A percentile compares a stretch with the other conserved stretches of the same genome.
phyloP scores from a whole-genome alignment of 1,140 invertebrate genomes.

The Aphidius gifuensis region DNA sequence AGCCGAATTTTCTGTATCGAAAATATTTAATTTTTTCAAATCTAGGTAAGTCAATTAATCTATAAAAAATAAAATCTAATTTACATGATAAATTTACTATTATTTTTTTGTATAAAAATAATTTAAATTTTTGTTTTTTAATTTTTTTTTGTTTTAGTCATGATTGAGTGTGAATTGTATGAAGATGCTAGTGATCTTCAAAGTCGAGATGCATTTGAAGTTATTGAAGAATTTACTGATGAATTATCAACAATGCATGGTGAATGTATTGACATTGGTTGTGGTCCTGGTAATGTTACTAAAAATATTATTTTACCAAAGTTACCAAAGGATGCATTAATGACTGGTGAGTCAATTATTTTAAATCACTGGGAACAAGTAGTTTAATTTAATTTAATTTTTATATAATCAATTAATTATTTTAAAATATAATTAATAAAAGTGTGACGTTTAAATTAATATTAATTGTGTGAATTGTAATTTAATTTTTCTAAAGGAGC shows the following conservation, averaged over 20 bases:
- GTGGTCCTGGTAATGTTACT: slow-evolving; percentile 73
- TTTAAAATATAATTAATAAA: too few species aligned
- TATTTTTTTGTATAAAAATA: not conserved
- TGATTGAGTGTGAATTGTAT: slow-evolving; percentile 67
- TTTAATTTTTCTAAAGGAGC: slow-evolving; percentile 49
- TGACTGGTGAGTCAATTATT: slow-evolving; percentile 39
- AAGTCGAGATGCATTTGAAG: slow-evolving; percentile 63
- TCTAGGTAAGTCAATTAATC: too few species aligned
- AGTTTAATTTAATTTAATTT: not conserved
- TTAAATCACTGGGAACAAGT: not conserved
- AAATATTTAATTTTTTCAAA: too few species aligned
- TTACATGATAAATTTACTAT: too few species aligned
- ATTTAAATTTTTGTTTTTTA: slow-evolving; percentile 10
- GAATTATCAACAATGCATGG: slow-evolving; percentile 51
- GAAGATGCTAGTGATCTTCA: slow-evolving; percentile 64
- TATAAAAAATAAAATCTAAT: too few species aligned
- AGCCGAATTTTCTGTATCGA: not conserved
- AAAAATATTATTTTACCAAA: slow-evolving; percentile 64
- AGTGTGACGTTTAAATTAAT: too few species aligned
- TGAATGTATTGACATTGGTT: slow-evolving; percentile 71
- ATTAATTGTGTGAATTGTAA: too few species aligned
- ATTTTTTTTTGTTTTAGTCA: slow-evolving; percentile 33
- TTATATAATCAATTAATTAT: not conserved
- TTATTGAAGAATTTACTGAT: slow-evolving; percentile 65
- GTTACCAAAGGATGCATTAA: slow-evolving; percentile 53